These are phyloP conservation scores for Leptinotarsa lineolata DNA, from an alignment of 1,140 invertebrate genomes.

Conservation along the genomic window DNA sequence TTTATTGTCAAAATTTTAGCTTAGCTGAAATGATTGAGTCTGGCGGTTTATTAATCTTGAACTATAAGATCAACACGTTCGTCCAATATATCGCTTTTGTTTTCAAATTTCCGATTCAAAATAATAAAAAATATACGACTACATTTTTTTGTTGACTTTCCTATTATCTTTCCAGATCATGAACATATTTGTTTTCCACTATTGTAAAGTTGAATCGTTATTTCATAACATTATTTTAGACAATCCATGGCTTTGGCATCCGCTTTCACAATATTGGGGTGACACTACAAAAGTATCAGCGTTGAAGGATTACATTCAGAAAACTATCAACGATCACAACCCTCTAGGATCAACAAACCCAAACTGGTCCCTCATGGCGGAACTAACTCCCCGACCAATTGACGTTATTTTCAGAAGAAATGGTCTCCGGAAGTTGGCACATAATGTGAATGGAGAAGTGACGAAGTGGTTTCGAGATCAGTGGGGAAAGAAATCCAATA, in stretches of 20 bases:
- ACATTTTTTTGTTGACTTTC: too few species aligned
- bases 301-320: conserved; percentile 64
- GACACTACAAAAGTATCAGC: conserved; percentile 61
- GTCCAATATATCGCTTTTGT: too few species aligned
- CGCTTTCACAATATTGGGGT: conserved; percentile 72
- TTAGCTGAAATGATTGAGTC: too few species aligned
- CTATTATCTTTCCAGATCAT: too few species aligned
- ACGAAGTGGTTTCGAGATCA: conserved; percentile 67
- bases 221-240: conserved; percentile 56
- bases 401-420: conserved; percentile 68
- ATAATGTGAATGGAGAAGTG: conserved; percentile 69
- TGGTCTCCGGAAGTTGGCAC: conserved; percentile 71
- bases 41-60: too few species aligned
- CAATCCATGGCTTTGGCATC: conserved; percentile 72
- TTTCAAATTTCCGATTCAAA: too few species aligned
- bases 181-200: too few species aligned
- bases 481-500: conserved; percentile 71
- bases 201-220: not conserved
- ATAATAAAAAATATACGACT: too few species aligned
- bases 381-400: conserved; percentile 73
- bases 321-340: conserved; percentile 56
- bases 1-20: too few species aligned
- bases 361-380: conserved; percentile 79
- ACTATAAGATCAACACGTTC: too few species aligned
- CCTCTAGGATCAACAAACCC: conserved; percentile 58